Base-by-base conservation (phyloP, 2,113 vertebrate genomes). In the Perca schrenkii region DNA sequence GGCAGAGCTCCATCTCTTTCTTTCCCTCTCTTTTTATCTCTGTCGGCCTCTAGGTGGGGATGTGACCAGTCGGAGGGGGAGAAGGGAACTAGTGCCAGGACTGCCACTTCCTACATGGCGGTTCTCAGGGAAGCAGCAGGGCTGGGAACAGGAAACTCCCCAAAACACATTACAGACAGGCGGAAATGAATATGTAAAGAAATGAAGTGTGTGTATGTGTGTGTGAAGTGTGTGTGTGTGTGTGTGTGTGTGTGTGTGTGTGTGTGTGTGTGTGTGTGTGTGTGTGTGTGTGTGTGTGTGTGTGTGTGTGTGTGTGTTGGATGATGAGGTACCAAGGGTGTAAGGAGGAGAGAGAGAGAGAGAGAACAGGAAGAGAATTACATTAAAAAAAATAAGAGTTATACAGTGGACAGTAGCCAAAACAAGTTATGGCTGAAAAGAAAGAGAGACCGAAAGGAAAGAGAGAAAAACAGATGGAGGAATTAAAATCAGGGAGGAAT, bases 101-200 rank as follows among this genome's bases (percentile, higher is more conserved):
- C 80, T 84, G 86, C 80, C 80, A 90, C 93, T 94, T 95, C 94
- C 91, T 92, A 91, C 86, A 89, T 86, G 79, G 79, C 19, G 71
- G 91, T 94, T 95, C 94, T 92, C 94, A 94, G 82, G 91, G 89
- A 95, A 94, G 88, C 53, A 11, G 87, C 84, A 85, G 84, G 68
- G 88, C 84, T 91, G 89, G 90, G 87, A 91, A 94, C 92, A 92
- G 94, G 93, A 94, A 95, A 84, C 85, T 76, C 87, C 90, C 85
- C 78, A 76, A 89, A 94, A 88, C 90, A 92, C 85, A 88, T 92
- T 83, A 91, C 89, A 93, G 84, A 91, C 87, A 86, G 80, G 87
- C 67, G 86, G 92, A 92, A 93, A 94, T 93, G 49, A 93, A 94
- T 92, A 91, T 93, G 93, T 94, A 88, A 92, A 91, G 86, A 80